Base-by-base conservation (phyloP, 2,113 vertebrate species). In the Hemiscyllium ocellatum region DNA sequence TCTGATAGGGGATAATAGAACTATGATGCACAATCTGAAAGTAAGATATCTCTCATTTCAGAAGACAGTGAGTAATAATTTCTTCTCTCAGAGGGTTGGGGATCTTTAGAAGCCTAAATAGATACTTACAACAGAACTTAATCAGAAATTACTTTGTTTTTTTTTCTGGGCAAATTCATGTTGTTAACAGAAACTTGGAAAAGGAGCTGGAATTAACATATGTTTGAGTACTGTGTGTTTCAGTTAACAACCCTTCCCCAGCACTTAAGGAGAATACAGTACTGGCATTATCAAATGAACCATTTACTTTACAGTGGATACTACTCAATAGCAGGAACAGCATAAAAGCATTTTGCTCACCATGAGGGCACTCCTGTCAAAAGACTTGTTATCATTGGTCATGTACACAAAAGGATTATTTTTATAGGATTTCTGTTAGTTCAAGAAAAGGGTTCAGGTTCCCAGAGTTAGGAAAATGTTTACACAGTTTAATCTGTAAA, bases 401-500 rank as follows among this genome's bases (percentile, higher is more conserved):
- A 24, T 72, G 68, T 19, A 50, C 13, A 95, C 47, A 95, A 76
- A 52, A 72, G 10, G 13, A 76, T 52, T 95, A 72, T 52, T 95
- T 72, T 76, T 76, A 95, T 50, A 76, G 26, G 69, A 95, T 70
- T 95, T 52, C 69, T 95, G 94, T 95, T 95, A 50, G 69, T 29
- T 52, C 24, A 50, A 95, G 69, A 52, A 69, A 72, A 95, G 69
- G 94, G 47, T 95, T 95, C 68, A 96, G 56, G 83, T 95, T 87
- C 87, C 69, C 85, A 61, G 50, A 96, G 94, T 52, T 72, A 95
- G 85, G 95, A 96, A 61, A 96, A 91, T 96, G 96, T 93, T 37
- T 96, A 87, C 94, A 86, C 96, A 96, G 91, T 50, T 95, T 95
- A 96, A 96, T 95, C 96, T 96, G 96, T 95, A 96, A 96, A 96